These are phyloP conservation scores for Cataglyphis rosenhaueri DNA, from an alignment of 2,888 invertebrate genomes.

Conservation along the genomic window DNA sequence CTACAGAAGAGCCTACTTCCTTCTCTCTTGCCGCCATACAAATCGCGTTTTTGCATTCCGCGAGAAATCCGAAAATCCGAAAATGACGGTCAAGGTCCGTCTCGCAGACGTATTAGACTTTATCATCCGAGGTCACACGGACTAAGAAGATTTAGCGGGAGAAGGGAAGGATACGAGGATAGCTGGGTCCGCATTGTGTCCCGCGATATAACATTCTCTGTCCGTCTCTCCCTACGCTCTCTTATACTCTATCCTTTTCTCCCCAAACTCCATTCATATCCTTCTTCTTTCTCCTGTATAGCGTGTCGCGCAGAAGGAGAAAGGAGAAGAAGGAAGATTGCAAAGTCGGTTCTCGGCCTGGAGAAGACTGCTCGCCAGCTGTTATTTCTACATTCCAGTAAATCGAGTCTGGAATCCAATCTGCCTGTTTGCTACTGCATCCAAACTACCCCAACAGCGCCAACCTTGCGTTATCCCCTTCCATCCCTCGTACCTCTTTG, in stretches of 20 bases:
- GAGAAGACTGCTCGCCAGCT: conserved; percentile 76
- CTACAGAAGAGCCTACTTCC: conserved; percentile 49
- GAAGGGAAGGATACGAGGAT: conserved; percentile 42
- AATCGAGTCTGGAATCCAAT: conserved; percentile 83
- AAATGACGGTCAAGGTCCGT: conserved; percentile 71
- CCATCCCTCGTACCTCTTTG: conserved; percentile 22
- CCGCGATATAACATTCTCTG: conserved; percentile 43
- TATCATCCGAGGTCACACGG: conserved; percentile 71
- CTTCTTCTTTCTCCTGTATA: conserved; percentile 46
- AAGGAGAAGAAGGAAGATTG: conserved; percentile 73
- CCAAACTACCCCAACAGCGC: conserved; percentile 63
- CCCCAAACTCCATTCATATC: conserved; percentile 60
- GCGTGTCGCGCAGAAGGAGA: conserved; percentile 58
- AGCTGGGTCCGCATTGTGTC: conserved; percentile 56
- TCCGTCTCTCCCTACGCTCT: conserved; percentile 30
- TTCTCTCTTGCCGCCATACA: conserved; percentile 15
- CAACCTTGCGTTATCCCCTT: conserved; percentile 28
- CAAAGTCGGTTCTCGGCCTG: conserved; percentile 76
- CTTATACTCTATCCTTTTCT: conserved; percentile 58
- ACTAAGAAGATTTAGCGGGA: conserved; percentile 73
- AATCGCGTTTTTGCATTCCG: conserved; percentile 70
- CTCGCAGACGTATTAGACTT: conserved; percentile 69
- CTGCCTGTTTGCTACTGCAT: conserved; percentile 80
- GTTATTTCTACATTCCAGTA: conserved; percentile 82
- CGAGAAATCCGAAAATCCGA: conserved; percentile 67